Percentiles rank a stretch among this genome's conserved stretches.
These are phyloP conservation scores for Eubasilissa regina DNA, from an alignment of 1,140 invertebrate species.

Conservation along the genomic window DNA sequence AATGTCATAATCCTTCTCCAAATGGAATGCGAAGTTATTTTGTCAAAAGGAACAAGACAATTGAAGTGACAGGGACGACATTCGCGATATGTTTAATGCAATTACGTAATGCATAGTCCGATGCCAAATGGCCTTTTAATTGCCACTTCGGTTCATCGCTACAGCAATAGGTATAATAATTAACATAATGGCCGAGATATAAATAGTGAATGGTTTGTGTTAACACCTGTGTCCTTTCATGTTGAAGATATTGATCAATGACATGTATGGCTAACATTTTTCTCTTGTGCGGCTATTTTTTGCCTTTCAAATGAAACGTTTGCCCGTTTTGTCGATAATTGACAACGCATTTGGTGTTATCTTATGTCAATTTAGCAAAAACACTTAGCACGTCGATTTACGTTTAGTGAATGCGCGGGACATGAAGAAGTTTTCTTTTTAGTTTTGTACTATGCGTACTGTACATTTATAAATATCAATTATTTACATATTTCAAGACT, in stretches of 20 bases:
- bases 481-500: no score
- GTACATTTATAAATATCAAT: no score
- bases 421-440: no score
- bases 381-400: no score
- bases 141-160: constrained; percentile 15
- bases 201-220: constrained; percentile 25
- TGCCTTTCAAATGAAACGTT: background rate
- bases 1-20: background rate
- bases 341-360: background rate
- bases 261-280: constrained; percentile 1
- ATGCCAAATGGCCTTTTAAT: constrained; percentile 32
- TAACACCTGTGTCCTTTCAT: constrained; percentile 41
- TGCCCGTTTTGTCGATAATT: background rate
- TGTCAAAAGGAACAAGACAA: constrained; percentile 12
- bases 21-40: background rate
- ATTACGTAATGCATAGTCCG: constrained; percentile 10
- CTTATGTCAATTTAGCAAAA: no score
- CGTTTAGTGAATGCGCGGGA: no score
- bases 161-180: constrained; percentile 26
- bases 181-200: constrained; percentile 26
- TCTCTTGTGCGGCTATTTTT: constrained; percentile 10
- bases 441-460: no score
- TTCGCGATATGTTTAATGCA: constrained; percentile 20
- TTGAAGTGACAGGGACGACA: no score
- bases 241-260: constrained; percentile 24